phyloP scores from a whole-genome alignment of 2,797 vertebrate species.

The Mycteria americana region DNA sequence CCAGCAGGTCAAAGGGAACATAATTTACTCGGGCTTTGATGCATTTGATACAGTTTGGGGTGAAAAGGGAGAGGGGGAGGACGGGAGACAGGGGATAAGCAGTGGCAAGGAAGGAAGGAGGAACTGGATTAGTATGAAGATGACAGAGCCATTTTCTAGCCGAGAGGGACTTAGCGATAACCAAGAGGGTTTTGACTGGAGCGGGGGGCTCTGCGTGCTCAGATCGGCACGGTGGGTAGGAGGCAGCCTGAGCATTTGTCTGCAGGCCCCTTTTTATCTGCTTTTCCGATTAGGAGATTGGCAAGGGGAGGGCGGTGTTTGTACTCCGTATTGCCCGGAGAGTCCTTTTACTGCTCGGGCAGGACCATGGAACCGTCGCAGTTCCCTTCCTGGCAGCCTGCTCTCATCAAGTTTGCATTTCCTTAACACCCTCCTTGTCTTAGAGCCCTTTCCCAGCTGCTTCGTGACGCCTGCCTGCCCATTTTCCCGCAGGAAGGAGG shows the following conservation, averaged over 20 bases:
- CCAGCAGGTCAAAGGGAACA: constrained; percentile 75
- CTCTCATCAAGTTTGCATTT: background rate
- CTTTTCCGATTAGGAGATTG: background rate
- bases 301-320: background rate
- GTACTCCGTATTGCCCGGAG: background rate
- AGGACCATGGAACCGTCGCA: background rate
- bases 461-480: background rate
- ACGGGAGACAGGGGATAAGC: constrained; percentile 58
- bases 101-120: constrained; percentile 67
- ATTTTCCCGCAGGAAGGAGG: background rate
- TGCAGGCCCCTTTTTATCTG: constrained; percentile 7
- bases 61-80: constrained; percentile 81
- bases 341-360: background rate
- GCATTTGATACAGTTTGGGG: constrained; percentile 91
- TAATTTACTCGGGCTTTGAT: constrained; percentile 89
- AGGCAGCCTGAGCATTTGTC: background rate
- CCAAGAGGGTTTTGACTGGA: background rate
- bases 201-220: background rate
- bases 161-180: constrained; percentile 7
- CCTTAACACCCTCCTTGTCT: background rate
- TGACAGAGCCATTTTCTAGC: constrained; percentile 73
- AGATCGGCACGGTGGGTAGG: background rate
- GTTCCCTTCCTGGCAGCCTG: background rate
- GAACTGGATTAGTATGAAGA: constrained; percentile 82
- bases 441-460: background rate